Evolutionary conservation across 1,140 invertebrate genomes (phyloP).

Genomic region (Philopotamus ludificatus): DNA sequence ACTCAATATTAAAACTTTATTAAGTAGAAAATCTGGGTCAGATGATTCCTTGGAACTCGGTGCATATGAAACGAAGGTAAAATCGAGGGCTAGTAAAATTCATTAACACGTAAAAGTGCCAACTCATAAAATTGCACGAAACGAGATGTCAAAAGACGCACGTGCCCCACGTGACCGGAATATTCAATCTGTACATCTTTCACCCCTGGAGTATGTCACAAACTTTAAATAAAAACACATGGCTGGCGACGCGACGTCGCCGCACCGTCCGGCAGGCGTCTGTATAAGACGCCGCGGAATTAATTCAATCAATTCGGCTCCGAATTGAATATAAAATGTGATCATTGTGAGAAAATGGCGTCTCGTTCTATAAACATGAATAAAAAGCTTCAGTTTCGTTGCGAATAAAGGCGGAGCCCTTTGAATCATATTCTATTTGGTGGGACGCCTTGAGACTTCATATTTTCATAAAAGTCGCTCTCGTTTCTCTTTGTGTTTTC

Average conservation of each 20-base stretch:
- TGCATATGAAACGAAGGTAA: too few species aligned
- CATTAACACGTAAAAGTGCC: too few species aligned
- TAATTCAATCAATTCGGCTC: background rate
- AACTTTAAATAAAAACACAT: too few species aligned
- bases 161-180: slow-evolving; percentile 28
- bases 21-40: too few species aligned
- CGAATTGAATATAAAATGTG: slow-evolving; percentile 14
- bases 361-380: slow-evolving; percentile 16
- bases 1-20: too few species aligned
- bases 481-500: slow-evolving; percentile 30
- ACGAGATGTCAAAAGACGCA: slow-evolving; percentile 23
- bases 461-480: slow-evolving; percentile 40
- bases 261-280: background rate
- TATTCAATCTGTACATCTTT: slow-evolving; percentile 33
- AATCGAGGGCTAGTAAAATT: too few species aligned
- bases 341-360: slow-evolving; percentile 16
- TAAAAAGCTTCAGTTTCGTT: slow-evolving; percentile 37
- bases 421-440: slow-evolving; percentile 35
- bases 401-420: slow-evolving; percentile 21
- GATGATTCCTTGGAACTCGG: too few species aligned
- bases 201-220: background rate
- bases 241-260: background rate
- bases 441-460: slow-evolving; percentile 31
- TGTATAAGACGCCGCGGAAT: background rate
- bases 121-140: too few species aligned